phyloP scores from a whole-genome alignment of 1,140 invertebrate genomes.

The Drosophila melanica region DNA sequence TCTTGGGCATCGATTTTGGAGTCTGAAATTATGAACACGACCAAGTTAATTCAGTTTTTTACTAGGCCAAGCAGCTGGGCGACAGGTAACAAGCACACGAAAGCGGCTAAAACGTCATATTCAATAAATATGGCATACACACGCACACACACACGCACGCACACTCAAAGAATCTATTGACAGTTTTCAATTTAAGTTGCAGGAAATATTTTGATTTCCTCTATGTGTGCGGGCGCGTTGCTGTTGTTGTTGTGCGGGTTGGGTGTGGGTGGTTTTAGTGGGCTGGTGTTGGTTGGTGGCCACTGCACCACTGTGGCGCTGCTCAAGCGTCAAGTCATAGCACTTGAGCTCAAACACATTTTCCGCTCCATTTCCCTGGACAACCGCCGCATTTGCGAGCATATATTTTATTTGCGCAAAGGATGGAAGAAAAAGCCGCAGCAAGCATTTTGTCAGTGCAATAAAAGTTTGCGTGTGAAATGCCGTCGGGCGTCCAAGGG shows the following conservation, averaged over 20 bases:
- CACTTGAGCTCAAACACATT: slow-evolving; percentile 66
- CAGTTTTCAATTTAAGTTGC: slow-evolving; percentile 80
- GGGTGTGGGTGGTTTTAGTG: background rate
- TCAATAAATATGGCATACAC: slow-evolving; percentile 22
- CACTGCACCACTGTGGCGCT: slow-evolving; percentile 19
- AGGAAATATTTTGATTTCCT: slow-evolving; percentile 81
- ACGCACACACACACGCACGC: slow-evolving; percentile 2
- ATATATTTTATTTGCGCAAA: slow-evolving; percentile 53
- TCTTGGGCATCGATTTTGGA: slow-evolving; percentile 31
- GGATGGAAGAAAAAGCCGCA: slow-evolving; percentile 52
- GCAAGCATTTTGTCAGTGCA: slow-evolving; percentile 77
- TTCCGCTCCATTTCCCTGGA: slow-evolving; percentile 78
- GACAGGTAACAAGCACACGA: slow-evolving; percentile 19
- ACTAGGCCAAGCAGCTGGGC: slow-evolving; percentile 50
- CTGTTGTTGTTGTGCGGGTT: slow-evolving; percentile 15
- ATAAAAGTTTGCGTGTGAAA: slow-evolving; percentile 81
- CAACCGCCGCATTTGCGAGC: slow-evolving; percentile 13
- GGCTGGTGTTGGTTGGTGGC: background rate
- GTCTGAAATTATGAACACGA: slow-evolving; percentile 41
- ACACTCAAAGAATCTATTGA: slow-evolving; percentile 63
- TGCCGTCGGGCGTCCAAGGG: slow-evolving; percentile 42
- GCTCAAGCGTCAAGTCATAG: slow-evolving; percentile 29
- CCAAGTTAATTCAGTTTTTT: slow-evolving; percentile 79
- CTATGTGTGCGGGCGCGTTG: slow-evolving; percentile 38
- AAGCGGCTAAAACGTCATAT: slow-evolving; percentile 15